These are phyloP conservation scores for Gouania willdenowi DNA, from an alignment of 2,797 vertebrate genomes.

Conservation along the genomic window DNA sequence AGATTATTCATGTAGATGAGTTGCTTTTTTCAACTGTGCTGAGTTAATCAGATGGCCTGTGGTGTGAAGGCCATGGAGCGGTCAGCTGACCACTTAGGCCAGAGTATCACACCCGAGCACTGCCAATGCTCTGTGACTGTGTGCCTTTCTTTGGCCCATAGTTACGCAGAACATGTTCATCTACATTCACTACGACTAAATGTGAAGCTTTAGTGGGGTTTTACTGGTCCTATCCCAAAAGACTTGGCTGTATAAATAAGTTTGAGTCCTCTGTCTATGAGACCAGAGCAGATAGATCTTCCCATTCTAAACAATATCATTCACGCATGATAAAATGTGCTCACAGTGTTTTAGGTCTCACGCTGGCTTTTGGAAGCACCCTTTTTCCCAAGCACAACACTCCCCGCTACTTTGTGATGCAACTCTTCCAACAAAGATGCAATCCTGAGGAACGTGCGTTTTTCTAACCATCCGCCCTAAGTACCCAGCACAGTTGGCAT, in stretches of 20 bases:
- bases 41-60: constrained; percentile 34
- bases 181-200: constrained; percentile 66
- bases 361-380: constrained; percentile 66
- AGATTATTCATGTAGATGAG: constrained; percentile 49
- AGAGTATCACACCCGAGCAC: constrained; percentile 9
- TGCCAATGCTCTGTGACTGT: constrained; percentile 12
- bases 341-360: constrained; percentile 62
- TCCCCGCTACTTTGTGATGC: constrained; percentile 68
- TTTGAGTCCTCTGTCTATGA: constrained; percentile 65
- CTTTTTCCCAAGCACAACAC: constrained; percentile 70
- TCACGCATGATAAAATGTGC: constrained; percentile 60
- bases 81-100: constrained; percentile 27
- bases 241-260: constrained; percentile 55
- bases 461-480: constrained; percentile 59
- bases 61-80: constrained; percentile 15
- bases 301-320: constrained; percentile 72
- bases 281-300: constrained; percentile 55
- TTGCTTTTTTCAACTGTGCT: constrained; percentile 24
- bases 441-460: constrained; percentile 61
- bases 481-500: constrained; percentile 60
- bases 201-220: constrained; percentile 60
- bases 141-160: constrained; percentile 1
- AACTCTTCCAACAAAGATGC: constrained; percentile 72
- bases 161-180: constrained; percentile 43
- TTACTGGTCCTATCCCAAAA: constrained; percentile 49